Evolutionary conservation across 2,888 invertebrate species (phyloP).

Genomic region (Drosophila mimetica): DNA sequence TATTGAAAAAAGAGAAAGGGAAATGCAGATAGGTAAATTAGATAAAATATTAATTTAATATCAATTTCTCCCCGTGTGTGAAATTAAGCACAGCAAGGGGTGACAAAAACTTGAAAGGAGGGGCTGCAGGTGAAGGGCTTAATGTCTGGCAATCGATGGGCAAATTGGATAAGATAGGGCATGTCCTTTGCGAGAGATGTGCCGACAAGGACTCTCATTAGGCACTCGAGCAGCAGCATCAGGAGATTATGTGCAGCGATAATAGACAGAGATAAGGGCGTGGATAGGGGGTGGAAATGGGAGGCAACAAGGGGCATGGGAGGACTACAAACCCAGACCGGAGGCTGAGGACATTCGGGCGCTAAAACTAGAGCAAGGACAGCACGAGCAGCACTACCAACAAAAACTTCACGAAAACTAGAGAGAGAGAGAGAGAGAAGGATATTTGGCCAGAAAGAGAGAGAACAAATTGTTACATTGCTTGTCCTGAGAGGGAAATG

Average conservation of each 20-base stretch:
- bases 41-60: slow-evolving; percentile 1
- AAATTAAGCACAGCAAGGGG: slow-evolving; percentile 2
- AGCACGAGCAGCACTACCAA: slow-evolving; percentile 38
- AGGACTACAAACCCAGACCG: slow-evolving; percentile 21
- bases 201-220: slow-evolving; percentile 64
- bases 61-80: slow-evolving; percentile 12
- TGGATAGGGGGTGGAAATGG: background rate
- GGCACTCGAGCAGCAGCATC: slow-evolving; percentile 54
- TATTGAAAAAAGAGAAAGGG: background rate
- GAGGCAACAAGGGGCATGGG: background rate
- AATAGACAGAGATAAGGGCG: slow-evolving; percentile 62
- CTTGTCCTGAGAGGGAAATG: slow-evolving; percentile 25
- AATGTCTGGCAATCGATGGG: slow-evolving; percentile 49
- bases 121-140: slow-evolving; percentile 51
- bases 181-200: slow-evolving; percentile 33
- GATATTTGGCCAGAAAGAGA: slow-evolving; percentile 32
- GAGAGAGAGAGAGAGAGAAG: slow-evolving; percentile 23
- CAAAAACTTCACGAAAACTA: slow-evolving; percentile 69
- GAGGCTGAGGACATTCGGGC: slow-evolving; percentile 44
- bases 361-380: slow-evolving; percentile 73
- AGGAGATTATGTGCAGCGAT: slow-evolving; percentile 63
- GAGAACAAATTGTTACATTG: slow-evolving; percentile 45
- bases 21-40: background rate
- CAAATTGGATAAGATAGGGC: slow-evolving; percentile 55
- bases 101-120: slow-evolving; percentile 34